These are phyloP conservation scores for Pseudomyrmex concolor DNA, from an alignment of 1,140 invertebrate genomes.

Conservation along the genomic window DNA sequence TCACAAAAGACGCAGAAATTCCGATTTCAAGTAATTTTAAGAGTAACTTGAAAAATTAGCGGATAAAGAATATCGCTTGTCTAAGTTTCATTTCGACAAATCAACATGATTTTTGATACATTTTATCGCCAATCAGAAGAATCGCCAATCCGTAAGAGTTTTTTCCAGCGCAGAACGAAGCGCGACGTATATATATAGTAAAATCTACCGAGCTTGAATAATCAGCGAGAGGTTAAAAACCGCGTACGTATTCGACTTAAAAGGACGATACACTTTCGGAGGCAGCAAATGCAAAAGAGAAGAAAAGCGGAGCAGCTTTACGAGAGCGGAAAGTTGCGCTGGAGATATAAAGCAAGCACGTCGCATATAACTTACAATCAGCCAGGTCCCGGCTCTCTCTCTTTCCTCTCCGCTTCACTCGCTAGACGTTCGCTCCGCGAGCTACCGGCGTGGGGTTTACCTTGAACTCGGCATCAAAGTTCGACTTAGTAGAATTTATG, in stretches of 20 bases:
- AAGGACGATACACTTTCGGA: conserved; percentile 76
- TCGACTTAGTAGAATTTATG: conserved; percentile 74
- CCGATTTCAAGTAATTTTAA: background rate
- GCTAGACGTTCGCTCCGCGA: conserved; percentile 71
- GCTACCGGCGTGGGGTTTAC: conserved; percentile 71
- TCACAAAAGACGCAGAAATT: background rate
- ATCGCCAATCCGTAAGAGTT: background rate
- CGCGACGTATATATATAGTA: too few species aligned
- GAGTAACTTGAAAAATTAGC: conserved; percentile 5
- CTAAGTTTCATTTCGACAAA: background rate
- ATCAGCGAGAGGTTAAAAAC: conserved; percentile 76
- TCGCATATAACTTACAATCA: conserved; percentile 86
- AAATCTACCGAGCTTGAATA: conserved; percentile 29
- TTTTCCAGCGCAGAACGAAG: background rate
- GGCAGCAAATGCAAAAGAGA: conserved; percentile 74
- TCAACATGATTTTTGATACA: background rate
- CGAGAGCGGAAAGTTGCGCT: conserved; percentile 84
- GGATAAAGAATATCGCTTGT: background rate
- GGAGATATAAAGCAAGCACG: conserved; percentile 84
- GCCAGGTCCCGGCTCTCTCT: conserved; percentile 68
- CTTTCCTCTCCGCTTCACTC: conserved; percentile 71
- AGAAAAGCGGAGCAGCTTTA: conserved; percentile 80
- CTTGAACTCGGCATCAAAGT: conserved; percentile 71
- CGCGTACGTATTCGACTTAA: conserved; percentile 75
- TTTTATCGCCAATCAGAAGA: background rate